A percentile compares a stretch with the other conserved stretches of the same genome.
phyloP scores from a whole-genome alignment of 2,113 vertebrate genomes.

The Lagopus leucura region DNA sequence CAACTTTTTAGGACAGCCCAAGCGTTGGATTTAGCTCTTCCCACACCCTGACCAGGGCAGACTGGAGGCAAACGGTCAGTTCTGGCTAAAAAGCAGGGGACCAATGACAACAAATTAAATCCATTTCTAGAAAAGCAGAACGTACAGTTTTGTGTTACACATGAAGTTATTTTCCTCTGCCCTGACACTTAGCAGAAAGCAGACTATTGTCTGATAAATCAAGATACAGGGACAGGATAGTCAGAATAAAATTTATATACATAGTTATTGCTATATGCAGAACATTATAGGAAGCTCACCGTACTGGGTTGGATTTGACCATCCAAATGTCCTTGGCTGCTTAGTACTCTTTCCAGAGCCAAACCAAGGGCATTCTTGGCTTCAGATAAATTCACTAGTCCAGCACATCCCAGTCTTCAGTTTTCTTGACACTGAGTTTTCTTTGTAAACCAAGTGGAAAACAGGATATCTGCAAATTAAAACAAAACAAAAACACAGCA shows the following conservation, averaged over 20 bases:
- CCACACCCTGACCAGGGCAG: constrained; percentile 49
- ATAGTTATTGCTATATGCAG: neutral
- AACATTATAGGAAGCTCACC: constrained; percentile 11
- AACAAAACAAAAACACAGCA: neutral
- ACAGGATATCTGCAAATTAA: constrained; percentile 62
- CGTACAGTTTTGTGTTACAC: neutral
- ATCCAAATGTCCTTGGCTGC: constrained; percentile 63
- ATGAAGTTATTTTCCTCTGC: neutral
- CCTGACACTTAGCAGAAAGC: neutral
- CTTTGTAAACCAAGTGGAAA: constrained; percentile 66
- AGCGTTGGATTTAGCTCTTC: constrained; percentile 21
- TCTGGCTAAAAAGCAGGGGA: neutral
- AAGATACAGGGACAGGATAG: neutral
- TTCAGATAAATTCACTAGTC: constrained; percentile 62
- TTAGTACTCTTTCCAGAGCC: constrained; percentile 24
- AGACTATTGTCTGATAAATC: neutral
- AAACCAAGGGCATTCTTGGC: constrained; percentile 70
- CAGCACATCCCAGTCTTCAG: constrained; percentile 45
- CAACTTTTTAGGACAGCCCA: neutral
- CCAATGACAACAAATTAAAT: neutral
- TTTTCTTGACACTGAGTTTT: constrained; percentile 60
- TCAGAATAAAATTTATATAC: neutral
- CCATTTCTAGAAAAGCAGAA: neutral
- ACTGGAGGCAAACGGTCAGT: neutral
- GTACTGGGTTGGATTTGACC: constrained; percentile 23